These are phyloP conservation scores for Tokudaia muenninki DNA, from an alignment of 2,797 vertebrate genomes.

Conservation along the genomic window DNA sequence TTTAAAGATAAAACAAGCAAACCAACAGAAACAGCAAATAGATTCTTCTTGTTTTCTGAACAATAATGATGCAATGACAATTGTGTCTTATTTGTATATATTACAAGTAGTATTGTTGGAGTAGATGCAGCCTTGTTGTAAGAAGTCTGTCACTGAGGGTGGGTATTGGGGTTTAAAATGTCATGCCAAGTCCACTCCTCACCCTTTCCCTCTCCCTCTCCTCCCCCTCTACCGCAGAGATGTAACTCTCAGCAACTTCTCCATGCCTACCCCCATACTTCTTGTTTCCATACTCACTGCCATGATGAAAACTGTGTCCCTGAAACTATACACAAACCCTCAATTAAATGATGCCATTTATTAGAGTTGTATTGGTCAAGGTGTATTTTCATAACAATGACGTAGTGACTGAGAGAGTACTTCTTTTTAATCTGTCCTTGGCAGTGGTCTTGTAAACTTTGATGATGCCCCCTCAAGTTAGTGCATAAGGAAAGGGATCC, in stretches of 20 bases:
- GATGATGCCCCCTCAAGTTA: background rate
- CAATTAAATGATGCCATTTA: background rate
- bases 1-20: background rate
- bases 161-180: background rate
- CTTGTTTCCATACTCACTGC: background rate
- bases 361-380: no score
- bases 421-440: background rate
- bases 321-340: background rate
- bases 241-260: background rate
- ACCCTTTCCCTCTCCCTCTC: background rate
- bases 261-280: background rate
- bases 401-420: background rate
- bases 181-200: background rate
- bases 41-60: background rate
- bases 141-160: background rate
- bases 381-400: background rate
- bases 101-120: background rate
- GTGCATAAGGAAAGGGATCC: background rate
- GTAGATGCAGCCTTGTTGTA: background rate
- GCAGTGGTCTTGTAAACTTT: background rate
- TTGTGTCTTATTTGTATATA: background rate
- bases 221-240: background rate
- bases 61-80: background rate
- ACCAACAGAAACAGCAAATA: background rate
- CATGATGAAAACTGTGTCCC: background rate